A percentile compares a stretch with the other conserved stretches of the same genome.
These are phyloP conservation scores for Lineus longissimus DNA, from an alignment of 1,140 invertebrate species.

Conservation along the genomic window DNA sequence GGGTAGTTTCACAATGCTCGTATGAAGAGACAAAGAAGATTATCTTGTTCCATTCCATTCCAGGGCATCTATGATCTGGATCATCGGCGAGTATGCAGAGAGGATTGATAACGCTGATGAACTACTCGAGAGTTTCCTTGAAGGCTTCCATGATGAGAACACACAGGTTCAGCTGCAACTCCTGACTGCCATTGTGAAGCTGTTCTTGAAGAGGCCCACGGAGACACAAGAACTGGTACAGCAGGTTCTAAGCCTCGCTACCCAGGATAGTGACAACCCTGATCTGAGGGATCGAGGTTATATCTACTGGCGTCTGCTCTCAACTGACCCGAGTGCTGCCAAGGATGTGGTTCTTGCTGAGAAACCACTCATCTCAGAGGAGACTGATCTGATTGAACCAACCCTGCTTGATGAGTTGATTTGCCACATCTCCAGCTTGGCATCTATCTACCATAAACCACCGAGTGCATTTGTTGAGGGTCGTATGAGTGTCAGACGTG, in stretches of 20 bases:
- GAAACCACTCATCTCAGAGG: slow-evolving; percentile 98
- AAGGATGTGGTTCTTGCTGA: slow-evolving; percentile 99
- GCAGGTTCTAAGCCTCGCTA: slow-evolving; percentile 81
- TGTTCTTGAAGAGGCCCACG: slow-evolving; percentile 95
- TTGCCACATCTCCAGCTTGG: slow-evolving; percentile 97
- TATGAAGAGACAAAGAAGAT: no score
- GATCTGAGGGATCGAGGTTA: slow-evolving; percentile 97
- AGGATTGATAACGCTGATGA: slow-evolving; percentile 99
- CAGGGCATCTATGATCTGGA: slow-evolving; percentile 99
- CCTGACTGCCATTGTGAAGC: slow-evolving; percentile 95
- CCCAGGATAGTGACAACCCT: slow-evolving; percentile 86
- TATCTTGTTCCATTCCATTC: neutral
- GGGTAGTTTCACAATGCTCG: no score
- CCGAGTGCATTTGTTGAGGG: slow-evolving; percentile 98
- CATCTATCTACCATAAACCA: slow-evolving; percentile 99
- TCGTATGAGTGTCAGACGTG: slow-evolving; percentile 35
- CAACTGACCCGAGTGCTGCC: slow-evolving; percentile 96
- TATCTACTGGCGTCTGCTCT: slow-evolving; percentile 98
- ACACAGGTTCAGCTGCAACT: slow-evolving; percentile 97
- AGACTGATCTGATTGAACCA: slow-evolving; percentile 97
- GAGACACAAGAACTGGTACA: slow-evolving; percentile 99
- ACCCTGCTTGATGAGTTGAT: slow-evolving; percentile 97
- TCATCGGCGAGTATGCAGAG: slow-evolving; percentile 97
- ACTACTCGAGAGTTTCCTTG: slow-evolving; percentile 93
- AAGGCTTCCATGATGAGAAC: slow-evolving; percentile 99